These are phyloP conservation scores for Pristiophorus japonicus DNA, from an alignment of 2,113 vertebrate genomes.

Conservation along the genomic window DNA sequence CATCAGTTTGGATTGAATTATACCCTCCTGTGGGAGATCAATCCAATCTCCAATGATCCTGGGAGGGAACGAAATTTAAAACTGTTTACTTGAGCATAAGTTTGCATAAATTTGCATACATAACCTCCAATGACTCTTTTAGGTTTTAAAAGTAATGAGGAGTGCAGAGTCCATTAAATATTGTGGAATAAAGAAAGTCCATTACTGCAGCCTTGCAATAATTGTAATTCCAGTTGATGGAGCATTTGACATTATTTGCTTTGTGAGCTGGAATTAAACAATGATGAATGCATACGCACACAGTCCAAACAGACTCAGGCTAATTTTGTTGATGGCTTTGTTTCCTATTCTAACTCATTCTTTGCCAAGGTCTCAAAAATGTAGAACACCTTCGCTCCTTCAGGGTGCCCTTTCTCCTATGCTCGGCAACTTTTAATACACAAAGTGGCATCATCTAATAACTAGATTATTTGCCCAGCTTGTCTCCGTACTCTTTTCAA, in stretches of 20 bases:
- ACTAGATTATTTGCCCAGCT: neutral
- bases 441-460: neutral
- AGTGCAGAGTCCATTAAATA: neutral
- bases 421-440: neutral
- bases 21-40: neutral
- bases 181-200: neutral
- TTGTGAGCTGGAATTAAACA: neutral
- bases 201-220: neutral
- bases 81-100: constrained; percentile 14
- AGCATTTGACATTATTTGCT: neutral
- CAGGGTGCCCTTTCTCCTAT: neutral
- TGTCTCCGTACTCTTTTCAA: neutral
- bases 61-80: neutral
- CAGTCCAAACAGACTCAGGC: neutral
- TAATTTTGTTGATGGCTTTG: neutral
- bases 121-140: neutral
- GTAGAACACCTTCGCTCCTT: neutral
- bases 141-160: constrained; percentile 3
- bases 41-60: neutral
- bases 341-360: neutral
- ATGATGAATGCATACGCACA: neutral
- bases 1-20: constrained; percentile 3
- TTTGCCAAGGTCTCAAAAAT: neutral
- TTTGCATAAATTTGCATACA: constrained; percentile 23
- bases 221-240: neutral